Conservation (phyloP, 2,113 vertebrate genomes). For the Panurus biarmicus region DNA sequence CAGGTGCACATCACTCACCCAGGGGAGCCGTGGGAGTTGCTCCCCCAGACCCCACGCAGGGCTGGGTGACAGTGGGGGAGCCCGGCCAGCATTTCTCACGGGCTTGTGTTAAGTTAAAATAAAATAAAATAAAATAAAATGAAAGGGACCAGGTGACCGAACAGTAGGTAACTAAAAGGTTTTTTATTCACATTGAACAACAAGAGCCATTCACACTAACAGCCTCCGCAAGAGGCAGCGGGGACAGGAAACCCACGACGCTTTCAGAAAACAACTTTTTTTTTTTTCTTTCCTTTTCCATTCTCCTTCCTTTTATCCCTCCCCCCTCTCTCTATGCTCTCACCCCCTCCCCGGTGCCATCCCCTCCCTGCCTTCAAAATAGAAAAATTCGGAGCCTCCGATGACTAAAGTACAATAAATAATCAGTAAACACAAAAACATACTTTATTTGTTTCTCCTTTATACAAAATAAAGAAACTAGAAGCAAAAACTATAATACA, state of each 20-base stretch:
- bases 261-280: conserved; percentile 49
- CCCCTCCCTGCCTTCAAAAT: conserved; percentile 19
- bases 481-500: conserved; percentile 81
- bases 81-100: neutral
- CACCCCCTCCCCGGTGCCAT: neutral
- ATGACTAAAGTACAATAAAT: conserved; percentile 77
- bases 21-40: fast-evolving
- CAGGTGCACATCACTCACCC: neutral
- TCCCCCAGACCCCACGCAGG: fast-evolving
- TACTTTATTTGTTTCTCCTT: conserved; percentile 82
- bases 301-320: neutral
- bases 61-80: neutral
- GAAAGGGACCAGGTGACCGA: conserved; percentile 37
- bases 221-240: conserved; percentile 44
- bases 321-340: neutral
- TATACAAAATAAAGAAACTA: conserved; percentile 86
- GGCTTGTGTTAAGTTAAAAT: neutral
- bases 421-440: conserved; percentile 82
- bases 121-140: neutral
- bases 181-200: conserved; percentile 81
- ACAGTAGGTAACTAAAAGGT: conserved; percentile 66
- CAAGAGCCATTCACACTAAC: conserved; percentile 62
- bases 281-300: neutral
- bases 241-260: conserved; percentile 39
- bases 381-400: conserved; percentile 62